phyloP scores from a whole-genome alignment of 2,113 vertebrate species.

The Scopus umbretta region DNA sequence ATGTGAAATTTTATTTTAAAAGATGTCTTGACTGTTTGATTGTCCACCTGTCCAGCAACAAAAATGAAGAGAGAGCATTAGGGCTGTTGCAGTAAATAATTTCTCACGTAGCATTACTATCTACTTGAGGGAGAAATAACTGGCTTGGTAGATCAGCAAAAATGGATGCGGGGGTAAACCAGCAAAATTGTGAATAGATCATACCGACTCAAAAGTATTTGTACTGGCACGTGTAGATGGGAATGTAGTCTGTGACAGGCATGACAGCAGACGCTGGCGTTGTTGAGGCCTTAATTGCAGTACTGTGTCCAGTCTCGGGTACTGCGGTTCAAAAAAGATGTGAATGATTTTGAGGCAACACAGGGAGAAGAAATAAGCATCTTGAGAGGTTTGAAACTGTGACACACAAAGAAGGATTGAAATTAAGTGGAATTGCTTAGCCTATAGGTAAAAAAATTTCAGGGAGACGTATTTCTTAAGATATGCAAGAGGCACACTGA shows the following conservation, averaged over 20 bases:
- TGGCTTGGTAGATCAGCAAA: neutral
- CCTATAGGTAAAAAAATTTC: neutral
- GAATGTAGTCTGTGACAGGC: neutral
- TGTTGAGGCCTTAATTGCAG: neutral
- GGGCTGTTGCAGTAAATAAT: neutral
- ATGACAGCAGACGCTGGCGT: neutral
- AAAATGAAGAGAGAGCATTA: neutral
- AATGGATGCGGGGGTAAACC: neutral
- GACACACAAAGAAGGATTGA: neutral
- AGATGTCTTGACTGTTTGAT: neutral
- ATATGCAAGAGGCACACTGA: neutral
- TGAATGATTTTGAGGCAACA: neutral
- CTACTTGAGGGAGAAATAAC: conserved; percentile 11
- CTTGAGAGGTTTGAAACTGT: neutral
- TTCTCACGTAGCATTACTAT: conserved; percentile 4
- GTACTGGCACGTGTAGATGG: neutral
- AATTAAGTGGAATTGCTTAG: neutral
- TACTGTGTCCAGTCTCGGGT: neutral
- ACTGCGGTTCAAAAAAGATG: neutral
- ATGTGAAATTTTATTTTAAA: neutral
- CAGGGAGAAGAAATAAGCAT: neutral
- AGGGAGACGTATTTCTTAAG: neutral
- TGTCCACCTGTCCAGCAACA: neutral
- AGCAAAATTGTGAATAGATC: neutral
- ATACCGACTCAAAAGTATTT: neutral